Evolutionary conservation across 2,888 invertebrate species (phyloP), one percentile per base, ranked within the genome.

Genomic region (Gymnocheta viridis): DNA sequence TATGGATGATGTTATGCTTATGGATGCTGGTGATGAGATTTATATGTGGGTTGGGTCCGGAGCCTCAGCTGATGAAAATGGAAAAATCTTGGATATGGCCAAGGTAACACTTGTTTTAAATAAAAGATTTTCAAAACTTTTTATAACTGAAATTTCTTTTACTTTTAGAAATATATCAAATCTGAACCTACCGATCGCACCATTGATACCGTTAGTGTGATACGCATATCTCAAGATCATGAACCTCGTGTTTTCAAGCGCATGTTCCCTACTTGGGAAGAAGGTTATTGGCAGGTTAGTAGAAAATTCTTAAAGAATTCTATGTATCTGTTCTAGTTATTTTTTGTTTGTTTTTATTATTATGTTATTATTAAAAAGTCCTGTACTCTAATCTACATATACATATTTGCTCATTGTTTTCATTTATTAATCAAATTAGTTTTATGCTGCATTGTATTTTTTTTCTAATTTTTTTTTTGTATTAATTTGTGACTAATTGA

Each of bases 41-140:
- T 97, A 95, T 89, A 95, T 96, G 5, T 97, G 97, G 97, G 94
- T 96, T 27, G 97, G 97, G 2, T 95, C 95, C 86, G 94, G 95
- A 49, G 95, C 96, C 56, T 95, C 95, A 0, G 92, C 92, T 14
- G 93, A 95, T 91, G 97, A 97, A 91, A 96, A 96, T 89, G 91
- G 93, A 9, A 95, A 95, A 89, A 94, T 96, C 0, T 94, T 96
- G 94, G 93, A 93, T n/a, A 95, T 95, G 88, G 96, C 96, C 0
- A 94, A 94, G 92, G 95, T 95, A 89, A 88, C 86, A 85, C 87
- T 10, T 24, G 12, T 60, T 14, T 41, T 29, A 17, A 56, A 56
- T 19, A 54, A n/a, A 49, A 38, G 5, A 12, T 10, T 24, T 19
- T 12, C 4, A 38, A 27, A 41, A 69, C 4, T n/a, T n/a, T n/a